Conservation (phyloP, 2,113 vertebrate genomes). For the Nestor notabilis region DNA sequence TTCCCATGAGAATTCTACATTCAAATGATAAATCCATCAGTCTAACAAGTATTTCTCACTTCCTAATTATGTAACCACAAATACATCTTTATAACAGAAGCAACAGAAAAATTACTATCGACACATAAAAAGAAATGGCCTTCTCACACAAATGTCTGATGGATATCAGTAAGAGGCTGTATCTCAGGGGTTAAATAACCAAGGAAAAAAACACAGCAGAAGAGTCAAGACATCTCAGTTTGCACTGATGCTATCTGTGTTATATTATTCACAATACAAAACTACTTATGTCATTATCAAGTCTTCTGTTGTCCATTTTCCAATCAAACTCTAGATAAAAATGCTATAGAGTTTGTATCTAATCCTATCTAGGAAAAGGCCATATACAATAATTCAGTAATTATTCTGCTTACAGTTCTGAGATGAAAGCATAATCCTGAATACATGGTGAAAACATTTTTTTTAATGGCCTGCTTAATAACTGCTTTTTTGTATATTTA, state of each 20-base stretch:
- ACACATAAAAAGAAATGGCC: not conserved
- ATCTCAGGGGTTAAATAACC: not conserved
- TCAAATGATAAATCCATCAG: not conserved
- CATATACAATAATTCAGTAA: not conserved
- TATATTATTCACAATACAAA: not conserved
- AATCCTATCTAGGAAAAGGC: not conserved
- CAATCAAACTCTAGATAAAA: not conserved
- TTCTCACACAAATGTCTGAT: not conserved
- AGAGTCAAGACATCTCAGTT: not conserved
- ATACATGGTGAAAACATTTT: not conserved
- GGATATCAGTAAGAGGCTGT: not conserved
- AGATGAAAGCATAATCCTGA: not conserved
- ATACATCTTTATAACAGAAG: not conserved
- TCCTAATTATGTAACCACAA: not conserved
- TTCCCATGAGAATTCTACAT: not conserved
- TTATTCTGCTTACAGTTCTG: not conserved
- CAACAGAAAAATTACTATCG: not conserved
- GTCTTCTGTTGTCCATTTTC: not conserved
- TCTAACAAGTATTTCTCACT: not conserved
- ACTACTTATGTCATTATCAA: not conserved
- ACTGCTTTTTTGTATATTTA: not conserved
- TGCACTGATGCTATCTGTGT: not conserved
- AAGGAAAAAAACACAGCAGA: not conserved
- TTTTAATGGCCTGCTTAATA: not conserved
- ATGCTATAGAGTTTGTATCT: not conserved